Evolutionary conservation across 2,888 invertebrate genomes (phyloP).

Genomic region (Leptura quadrifasciata): DNA sequence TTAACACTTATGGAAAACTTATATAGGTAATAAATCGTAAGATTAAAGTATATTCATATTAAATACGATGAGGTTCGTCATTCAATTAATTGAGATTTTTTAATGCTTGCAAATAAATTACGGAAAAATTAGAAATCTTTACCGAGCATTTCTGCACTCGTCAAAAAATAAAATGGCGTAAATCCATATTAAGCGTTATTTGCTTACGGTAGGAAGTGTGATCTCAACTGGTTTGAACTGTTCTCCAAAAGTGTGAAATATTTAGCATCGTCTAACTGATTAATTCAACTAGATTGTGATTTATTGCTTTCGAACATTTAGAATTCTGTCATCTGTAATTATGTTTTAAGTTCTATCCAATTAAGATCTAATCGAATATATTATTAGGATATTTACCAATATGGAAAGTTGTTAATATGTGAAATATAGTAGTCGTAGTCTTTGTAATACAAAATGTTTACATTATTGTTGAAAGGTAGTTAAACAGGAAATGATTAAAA

Average conservation of each 20-base stretch:
- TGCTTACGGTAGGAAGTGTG: background rate
- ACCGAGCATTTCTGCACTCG: background rate
- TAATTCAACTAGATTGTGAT: background rate
- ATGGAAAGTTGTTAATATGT: background rate
- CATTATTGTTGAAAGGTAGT: too few relatives aligned
- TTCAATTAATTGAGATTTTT: too few relatives aligned
- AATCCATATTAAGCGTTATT: background rate
- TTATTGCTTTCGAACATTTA: background rate
- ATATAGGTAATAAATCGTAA: too few relatives aligned
- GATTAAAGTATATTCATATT: too few relatives aligned
- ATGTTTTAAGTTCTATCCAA: background rate
- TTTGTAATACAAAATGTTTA: too few relatives aligned
- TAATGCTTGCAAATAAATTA: background rate
- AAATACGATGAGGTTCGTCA: too few relatives aligned
- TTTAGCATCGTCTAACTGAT: background rate
- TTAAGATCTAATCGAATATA: background rate
- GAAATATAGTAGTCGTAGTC: too few relatives aligned
- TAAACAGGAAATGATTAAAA: too few relatives aligned
- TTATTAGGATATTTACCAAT: background rate
- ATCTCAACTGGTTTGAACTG: background rate
- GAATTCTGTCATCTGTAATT: background rate
- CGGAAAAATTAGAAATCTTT: background rate
- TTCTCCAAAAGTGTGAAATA: background rate
- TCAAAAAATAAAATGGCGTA: background rate
- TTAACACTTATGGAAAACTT: too few relatives aligned